Evolutionary conservation across 2,113 vertebrate species (phyloP).

Genomic region (Periophthalmodon schlosseri): DNA sequence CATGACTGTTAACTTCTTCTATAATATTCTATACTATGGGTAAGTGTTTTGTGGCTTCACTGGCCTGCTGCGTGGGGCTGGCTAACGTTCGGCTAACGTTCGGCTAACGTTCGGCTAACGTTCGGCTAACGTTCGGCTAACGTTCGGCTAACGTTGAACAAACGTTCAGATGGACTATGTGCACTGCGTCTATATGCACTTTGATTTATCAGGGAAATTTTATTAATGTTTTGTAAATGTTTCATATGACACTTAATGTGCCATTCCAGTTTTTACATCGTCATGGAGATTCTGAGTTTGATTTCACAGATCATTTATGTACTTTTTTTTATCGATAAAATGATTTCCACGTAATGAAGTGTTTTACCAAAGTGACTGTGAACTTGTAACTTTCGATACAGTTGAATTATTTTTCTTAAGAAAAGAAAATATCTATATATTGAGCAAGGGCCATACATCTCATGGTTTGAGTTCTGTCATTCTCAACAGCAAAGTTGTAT

Average conservation of each 20-base stretch:
- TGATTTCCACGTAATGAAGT: conserved; percentile 84
- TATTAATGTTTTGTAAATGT: conserved; percentile 99
- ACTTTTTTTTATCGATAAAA: conserved; percentile 67
- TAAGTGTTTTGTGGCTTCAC: conserved; percentile 90
- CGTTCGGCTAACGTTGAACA: conserved; percentile 81
- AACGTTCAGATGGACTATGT: conserved; percentile 89
- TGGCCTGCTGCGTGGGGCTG: conserved; percentile 86
- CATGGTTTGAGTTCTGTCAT: conserved; percentile 90
- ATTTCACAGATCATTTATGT: conserved; percentile 79
- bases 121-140: conserved; percentile 83
- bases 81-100: conserved; percentile 82
- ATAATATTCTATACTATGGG: conserved; percentile 85
- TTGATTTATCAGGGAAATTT: conserved; percentile 99
- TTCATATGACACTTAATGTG: conserved; percentile 94
- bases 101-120: conserved; percentile 81
- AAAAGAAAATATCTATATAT: conserved; percentile 82
- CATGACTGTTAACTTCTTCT: conserved; percentile 95
- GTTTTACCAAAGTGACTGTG: conserved; percentile 99
- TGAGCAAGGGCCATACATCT: conserved; percentile 76
- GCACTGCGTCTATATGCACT: conserved; percentile 98
- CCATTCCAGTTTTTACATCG: conserved; percentile 89
- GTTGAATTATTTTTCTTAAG: conserved; percentile 92
- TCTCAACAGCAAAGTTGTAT: conserved; percentile 89
- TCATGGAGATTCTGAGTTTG: conserved; percentile 81
- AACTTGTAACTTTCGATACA: conserved; percentile 89